Evolutionary conservation across 2,113 vertebrate genomes (phyloP), one percentile per base, ranked within the genome.

Genomic region (Dolichotis patagonum): DNA sequence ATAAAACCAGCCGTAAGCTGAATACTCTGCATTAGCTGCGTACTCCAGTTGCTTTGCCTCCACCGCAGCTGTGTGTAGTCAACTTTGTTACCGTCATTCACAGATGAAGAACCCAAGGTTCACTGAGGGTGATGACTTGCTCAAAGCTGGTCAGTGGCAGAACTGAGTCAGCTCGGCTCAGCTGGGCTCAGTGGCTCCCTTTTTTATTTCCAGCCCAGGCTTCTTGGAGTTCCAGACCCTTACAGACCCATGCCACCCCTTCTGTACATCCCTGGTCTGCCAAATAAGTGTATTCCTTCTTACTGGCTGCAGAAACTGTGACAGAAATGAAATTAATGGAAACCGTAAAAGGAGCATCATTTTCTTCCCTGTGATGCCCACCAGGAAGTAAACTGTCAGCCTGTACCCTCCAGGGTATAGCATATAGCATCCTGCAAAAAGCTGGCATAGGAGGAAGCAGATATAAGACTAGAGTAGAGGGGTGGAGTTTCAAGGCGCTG

Each of bases 61-160:
- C 35, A 9, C 0, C 17, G 58, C 46, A 46, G 65, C 22, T 52
- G 3, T 30, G 67, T 26, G 41, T 46, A 13, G 75, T 32, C 13
- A n/a, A 52, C 35, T 3, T 2, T 1, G 58, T 28, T 20, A 58
- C 17, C 7, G 16, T 41, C 58, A 24, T 30, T 52, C 35, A 46
- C 30, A 78, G 75, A n/a, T 8, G 77, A 62, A 41, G 78, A 77
- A 38, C 60, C 52, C 32, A 69, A 78, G 81, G 69, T n/a, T 94
- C 63, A 17, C 28, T 28, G 62, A 52, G 46, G 88, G 3, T 14
- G 9, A 16, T 5, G 54, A 84, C 69, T 73, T 49, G 7, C n/a
- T 58, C 28, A 13, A 6, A 49, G 46, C 52, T 5, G 24, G 80
- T 73, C 65, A 60, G 1, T 3, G 46, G 63, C 83, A 49, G 41